phyloP scores from a whole-genome alignment of 2,113 vertebrate genomes.

The Regulus satrapa region DNA sequence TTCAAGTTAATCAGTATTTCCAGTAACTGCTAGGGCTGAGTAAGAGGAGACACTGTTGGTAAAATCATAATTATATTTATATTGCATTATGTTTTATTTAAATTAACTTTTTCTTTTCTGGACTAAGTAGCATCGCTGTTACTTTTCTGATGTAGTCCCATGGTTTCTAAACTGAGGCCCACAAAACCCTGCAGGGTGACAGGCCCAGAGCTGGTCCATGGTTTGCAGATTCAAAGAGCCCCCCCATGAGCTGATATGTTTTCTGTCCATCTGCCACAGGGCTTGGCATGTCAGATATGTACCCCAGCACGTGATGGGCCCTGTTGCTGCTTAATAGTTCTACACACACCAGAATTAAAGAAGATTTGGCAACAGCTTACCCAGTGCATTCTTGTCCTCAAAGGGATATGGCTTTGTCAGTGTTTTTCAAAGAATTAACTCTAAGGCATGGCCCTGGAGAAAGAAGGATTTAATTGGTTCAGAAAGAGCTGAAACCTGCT shows the following conservation, averaged over 20 bases:
- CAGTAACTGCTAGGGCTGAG: not conserved
- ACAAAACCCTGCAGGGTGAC: not conserved
- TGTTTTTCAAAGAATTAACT: not conserved
- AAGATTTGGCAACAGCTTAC: not conserved
- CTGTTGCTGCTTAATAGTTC: not conserved
- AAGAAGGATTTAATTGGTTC: not conserved
- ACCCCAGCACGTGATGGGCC: accelerated
- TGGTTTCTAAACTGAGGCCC: not conserved
- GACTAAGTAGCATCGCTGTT: not conserved
- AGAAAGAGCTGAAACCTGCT: not conserved
- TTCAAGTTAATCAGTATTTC: not conserved
- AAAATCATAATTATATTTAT: not conserved
- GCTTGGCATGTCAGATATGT: not conserved
- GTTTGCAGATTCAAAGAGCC: not conserved
- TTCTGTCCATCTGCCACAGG: not conserved
- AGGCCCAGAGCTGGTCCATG: not conserved
- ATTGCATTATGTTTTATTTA: not conserved
- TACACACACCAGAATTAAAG: not conserved
- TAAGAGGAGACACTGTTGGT: not conserved
- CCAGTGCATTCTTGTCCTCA: not conserved
- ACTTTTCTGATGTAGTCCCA: not conserved
- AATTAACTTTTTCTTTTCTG: not conserved
- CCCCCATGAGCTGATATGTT: not conserved
- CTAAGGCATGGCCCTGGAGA: not conserved
- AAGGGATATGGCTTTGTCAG: not conserved